Conservation (phyloP, 2,113 vertebrate genomes). For the Mesocricetus auratus region DNA sequence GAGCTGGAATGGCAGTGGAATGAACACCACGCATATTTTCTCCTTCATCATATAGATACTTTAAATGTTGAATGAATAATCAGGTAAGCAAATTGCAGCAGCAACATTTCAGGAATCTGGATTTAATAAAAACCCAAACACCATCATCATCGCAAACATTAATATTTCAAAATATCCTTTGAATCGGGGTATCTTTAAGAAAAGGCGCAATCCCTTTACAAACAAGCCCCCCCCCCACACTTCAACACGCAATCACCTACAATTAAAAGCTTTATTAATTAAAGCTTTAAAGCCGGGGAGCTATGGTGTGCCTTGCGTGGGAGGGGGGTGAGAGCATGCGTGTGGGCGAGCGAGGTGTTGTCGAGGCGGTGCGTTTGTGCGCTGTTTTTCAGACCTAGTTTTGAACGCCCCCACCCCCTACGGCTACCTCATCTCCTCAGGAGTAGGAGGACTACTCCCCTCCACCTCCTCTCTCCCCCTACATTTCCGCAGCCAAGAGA, state of each 20-base stretch:
- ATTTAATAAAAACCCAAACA: conserved; percentile 58
- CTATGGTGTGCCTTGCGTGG: background rate
- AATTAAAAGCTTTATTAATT: conserved; percentile 42
- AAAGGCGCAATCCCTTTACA: background rate
- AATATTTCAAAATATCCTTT: conserved; percentile 55
- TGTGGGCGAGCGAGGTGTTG: background rate
- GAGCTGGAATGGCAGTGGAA: background rate
- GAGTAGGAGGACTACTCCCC: too few species aligned
- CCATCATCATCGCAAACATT: conserved; percentile 48
- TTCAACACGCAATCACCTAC: background rate
- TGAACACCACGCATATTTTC: conserved; percentile 32
- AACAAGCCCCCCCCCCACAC: background rate
- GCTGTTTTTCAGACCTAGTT: background rate
- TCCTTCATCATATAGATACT: conserved; percentile 28
- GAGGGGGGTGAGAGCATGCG: background rate
- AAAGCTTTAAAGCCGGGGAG: background rate
- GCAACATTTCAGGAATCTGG: conserved; percentile 9
- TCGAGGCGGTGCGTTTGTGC: background rate
- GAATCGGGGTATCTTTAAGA: conserved; percentile 24
- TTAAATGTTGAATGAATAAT: conserved; percentile 57
- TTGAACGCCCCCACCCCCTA: background rate
- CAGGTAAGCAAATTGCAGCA: conserved; percentile 44
- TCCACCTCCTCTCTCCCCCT: too few species aligned
- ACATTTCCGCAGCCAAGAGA: background rate
- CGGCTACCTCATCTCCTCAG: too few species aligned